These are phyloP conservation scores for Drosophila hawaiiensis DNA, from an alignment of 2,888 invertebrate genomes.

Conservation along the genomic window DNA sequence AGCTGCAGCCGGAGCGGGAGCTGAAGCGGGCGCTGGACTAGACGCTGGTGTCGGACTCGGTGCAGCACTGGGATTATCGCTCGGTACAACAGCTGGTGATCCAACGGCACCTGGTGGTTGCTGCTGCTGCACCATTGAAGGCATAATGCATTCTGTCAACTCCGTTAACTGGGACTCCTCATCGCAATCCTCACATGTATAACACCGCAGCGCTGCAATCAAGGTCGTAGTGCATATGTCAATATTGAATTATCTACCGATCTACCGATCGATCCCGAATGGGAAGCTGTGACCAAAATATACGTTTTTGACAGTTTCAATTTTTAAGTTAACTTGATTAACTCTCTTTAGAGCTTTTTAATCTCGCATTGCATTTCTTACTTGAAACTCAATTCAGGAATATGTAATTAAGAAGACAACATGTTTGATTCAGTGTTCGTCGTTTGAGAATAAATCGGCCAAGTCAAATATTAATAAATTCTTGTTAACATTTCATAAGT, in stretches of 20 bases:
- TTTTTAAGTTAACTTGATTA: background rate
- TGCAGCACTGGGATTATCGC: conserved; percentile 9
- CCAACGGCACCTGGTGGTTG: conserved; percentile 9
- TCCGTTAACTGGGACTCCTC: conserved; percentile 49
- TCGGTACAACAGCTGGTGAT: background rate
- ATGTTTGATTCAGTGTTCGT: background rate
- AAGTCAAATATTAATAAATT: no score
- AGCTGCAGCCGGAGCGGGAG: conserved; percentile 2
- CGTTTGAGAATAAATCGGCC: background rate
- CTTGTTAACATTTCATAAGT: background rate
- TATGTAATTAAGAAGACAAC: no score
- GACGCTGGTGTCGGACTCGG: conserved; percentile 11
- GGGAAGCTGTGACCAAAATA: background rate
- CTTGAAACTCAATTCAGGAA: background rate
- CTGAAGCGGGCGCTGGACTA: conserved; percentile 14
- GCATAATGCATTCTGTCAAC: conserved; percentile 51
- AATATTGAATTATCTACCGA: background rate
- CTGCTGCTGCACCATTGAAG: conserved; percentile 10
- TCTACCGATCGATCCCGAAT: background rate
- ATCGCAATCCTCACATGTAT: conserved; percentile 76
- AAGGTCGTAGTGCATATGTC: background rate
- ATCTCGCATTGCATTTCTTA: background rate
- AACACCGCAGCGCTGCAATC: conserved; percentile 70
- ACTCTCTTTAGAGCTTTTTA: background rate
- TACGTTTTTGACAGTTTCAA: background rate